Evolutionary conservation across 2,888 invertebrate species (phyloP).

Genomic region (Caprella mutica): DNA sequence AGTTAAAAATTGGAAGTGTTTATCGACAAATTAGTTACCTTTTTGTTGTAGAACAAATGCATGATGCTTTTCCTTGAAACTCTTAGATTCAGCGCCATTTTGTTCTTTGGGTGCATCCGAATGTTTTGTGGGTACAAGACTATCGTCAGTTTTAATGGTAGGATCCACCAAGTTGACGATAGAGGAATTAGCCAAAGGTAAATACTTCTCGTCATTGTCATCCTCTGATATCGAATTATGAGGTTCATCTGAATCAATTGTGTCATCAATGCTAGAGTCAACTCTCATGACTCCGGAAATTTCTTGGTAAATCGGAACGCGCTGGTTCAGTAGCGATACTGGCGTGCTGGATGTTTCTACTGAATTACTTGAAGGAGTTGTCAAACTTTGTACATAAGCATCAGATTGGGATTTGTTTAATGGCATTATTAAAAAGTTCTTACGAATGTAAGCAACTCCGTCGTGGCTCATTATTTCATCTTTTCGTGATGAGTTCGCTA

Average conservation of each 20-base stretch:
- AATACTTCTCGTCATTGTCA: slow-evolving; percentile 20
- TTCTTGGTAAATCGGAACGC: slow-evolving; percentile 24
- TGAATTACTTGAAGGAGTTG: background rate
- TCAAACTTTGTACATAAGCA: background rate
- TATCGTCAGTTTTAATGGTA: background rate
- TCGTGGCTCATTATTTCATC: background rate
- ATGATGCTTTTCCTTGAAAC: background rate
- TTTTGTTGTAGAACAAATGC: slow-evolving; percentile 3
- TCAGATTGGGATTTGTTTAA: background rate
- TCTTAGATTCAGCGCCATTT: too few species aligned
- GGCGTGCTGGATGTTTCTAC: background rate
- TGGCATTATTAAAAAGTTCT: slow-evolving; percentile 5
- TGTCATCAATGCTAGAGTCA: slow-evolving; percentile 30
- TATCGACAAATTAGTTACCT: background rate
- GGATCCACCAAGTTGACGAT: slow-evolving; percentile 20
- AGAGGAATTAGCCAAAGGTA: slow-evolving; percentile 18
- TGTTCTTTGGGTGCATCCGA: too few species aligned
- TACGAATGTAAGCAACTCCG: slow-evolving; percentile 1
- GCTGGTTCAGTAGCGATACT: background rate
- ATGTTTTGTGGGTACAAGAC: background rate
- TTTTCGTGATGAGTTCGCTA: too few species aligned
- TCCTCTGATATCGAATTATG: background rate
- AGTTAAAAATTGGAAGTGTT: background rate
- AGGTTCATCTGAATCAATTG: slow-evolving; percentile 14
- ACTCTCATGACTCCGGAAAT: slow-evolving; percentile 20